Evolutionary conservation across 2,888 invertebrate species (phyloP).

Genomic region (Cataglyphis livida): DNA sequence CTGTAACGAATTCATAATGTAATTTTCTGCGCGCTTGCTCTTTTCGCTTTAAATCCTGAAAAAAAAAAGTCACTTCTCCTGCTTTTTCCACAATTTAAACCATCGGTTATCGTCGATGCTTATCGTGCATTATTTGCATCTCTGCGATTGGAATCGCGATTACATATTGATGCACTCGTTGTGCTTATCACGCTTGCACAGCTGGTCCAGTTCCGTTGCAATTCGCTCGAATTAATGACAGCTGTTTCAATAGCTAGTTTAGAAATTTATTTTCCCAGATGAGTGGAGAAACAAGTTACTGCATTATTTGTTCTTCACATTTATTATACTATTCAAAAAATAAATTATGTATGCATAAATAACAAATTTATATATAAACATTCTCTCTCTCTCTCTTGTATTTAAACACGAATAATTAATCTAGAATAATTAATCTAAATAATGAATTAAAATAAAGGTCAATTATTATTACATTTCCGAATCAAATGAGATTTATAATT

Average conservation of each 20-base stretch:
- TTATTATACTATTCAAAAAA: background rate
- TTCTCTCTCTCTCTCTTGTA: background rate
- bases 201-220: conserved; percentile 31
- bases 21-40: conserved; percentile 7
- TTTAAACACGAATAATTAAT: background rate
- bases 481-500: conserved; percentile 5
- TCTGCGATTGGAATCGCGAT: conserved; percentile 5
- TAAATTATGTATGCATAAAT: background rate
- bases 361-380: background rate
- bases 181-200: conserved; percentile 43
- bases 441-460: background rate
- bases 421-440: background rate
- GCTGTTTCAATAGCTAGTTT: background rate
- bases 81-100: background rate
- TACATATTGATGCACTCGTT: conserved; percentile 31
- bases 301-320: background rate
- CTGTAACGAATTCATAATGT: conserved; percentile 37
- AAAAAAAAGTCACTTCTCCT: background rate
- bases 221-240: conserved; percentile 34
- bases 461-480: background rate
- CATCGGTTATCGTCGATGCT: background rate
- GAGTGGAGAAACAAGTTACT: background rate
- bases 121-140: conserved; percentile 15
- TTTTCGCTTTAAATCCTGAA: conserved; percentile 3
- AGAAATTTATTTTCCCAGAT: conserved; percentile 5